These are phyloP conservation scores for Polyommatus icarus DNA, from an alignment of 2,888 invertebrate genomes.

Conservation along the genomic window DNA sequence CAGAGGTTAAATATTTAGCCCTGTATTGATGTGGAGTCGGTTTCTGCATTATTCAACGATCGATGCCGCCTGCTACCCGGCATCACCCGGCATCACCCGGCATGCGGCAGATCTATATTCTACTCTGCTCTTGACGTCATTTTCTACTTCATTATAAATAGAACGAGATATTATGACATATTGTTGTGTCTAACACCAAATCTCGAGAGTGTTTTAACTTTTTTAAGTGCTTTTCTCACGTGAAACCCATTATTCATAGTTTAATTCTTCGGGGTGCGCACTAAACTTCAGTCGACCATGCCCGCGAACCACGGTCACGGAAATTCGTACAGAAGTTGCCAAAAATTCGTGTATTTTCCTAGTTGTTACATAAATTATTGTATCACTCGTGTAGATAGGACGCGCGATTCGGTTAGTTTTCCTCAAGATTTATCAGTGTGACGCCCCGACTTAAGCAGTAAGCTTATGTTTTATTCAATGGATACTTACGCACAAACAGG, in stretches of 20 bases:
- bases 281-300: not conserved
- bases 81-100: conserved; percentile 39
- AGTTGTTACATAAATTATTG: not conserved
- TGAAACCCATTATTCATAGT: not conserved
- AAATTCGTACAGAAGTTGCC: not conserved
- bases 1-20: conserved; percentile 68
- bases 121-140: conserved; percentile 36
- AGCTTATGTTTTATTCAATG: conserved; percentile 13
- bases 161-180: conserved; percentile 5
- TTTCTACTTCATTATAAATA: conserved; percentile 10
- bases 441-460: not conserved
- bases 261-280: not conserved
- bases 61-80: conserved; percentile 49
- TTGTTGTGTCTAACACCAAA: not conserved
- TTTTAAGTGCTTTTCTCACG: not conserved
- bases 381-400: not conserved
- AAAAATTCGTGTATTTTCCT: not conserved
- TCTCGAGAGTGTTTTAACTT: not conserved
- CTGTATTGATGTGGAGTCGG: conserved; percentile 49
- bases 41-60: conserved; percentile 72
- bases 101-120: conserved; percentile 51
- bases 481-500: not conserved
- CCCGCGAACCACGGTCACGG: not conserved
- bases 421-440: conserved; percentile 4
- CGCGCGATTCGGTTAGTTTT: not conserved